Evolutionary conservation across 2,113 vertebrate species (phyloP).

Genomic region (Petrocephalus zakoni): DNA sequence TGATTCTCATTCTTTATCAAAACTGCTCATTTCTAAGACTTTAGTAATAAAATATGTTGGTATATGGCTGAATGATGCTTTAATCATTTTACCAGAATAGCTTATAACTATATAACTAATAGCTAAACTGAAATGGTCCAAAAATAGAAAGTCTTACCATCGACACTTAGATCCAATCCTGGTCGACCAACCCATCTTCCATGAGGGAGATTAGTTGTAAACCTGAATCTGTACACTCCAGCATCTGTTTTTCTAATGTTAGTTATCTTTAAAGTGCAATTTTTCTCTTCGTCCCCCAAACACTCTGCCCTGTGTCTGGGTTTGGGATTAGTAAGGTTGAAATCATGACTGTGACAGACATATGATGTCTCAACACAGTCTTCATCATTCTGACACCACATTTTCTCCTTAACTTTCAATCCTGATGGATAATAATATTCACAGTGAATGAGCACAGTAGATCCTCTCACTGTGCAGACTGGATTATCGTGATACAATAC

Average conservation of each 20-base stretch:
- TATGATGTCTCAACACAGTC: not conserved
- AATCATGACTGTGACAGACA: slow-evolving; percentile 4
- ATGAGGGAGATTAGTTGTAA: rapidly evolving
- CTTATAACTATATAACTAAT: not conserved
- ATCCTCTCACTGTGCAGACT: slow-evolving; percentile 32
- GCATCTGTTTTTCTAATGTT: slow-evolving; percentile 15
- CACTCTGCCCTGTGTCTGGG: not conserved
- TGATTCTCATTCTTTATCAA: not conserved
- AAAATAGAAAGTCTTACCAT: slow-evolving; percentile 20
- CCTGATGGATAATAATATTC: not conserved
- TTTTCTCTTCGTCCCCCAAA: slow-evolving; percentile 13
- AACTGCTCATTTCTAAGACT: not conserved
- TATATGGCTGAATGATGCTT: not conserved
- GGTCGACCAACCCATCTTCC: not conserved
- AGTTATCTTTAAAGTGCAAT: slow-evolving; percentile 32
- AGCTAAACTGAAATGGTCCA: not conserved
- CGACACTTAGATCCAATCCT: not conserved
- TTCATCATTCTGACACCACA: not conserved
- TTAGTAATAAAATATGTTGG: not conserved
- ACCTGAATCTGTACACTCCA: slow-evolving; percentile 25
- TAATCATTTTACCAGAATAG: too few species aligned
- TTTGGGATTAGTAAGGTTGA: not conserved
- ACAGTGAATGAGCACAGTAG: slow-evolving; percentile 27
- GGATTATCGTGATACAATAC: not conserved
- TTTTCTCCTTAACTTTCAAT: not conserved